Conservation (phyloP, 2,113 vertebrate species). For the Marmota flaviventris region DNA sequence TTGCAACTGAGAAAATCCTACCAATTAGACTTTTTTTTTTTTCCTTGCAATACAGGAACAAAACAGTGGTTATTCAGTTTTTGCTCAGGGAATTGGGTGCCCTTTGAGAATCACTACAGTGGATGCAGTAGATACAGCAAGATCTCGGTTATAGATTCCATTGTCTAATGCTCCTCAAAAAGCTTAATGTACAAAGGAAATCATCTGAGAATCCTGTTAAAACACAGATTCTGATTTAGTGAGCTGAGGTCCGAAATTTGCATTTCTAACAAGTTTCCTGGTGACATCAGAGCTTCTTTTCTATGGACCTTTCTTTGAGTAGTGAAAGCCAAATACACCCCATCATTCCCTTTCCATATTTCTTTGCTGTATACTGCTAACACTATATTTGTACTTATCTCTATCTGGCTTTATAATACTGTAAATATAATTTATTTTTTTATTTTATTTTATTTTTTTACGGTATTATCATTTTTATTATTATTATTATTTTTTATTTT, state of each 20-base stretch:
- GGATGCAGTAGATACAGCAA: neutral
- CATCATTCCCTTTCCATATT: neutral
- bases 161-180: neutral
- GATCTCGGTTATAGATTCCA: neutral
- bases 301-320: neutral
- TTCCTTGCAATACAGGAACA: neutral
- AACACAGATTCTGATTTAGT: neutral
- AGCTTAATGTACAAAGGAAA: conserved; percentile 12
- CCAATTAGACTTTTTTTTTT: neutral
- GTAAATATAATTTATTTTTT: neutral
- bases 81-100: neutral
- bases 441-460: too few species aligned
- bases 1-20: conserved; percentile 37
- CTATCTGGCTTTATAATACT: conserved; percentile 40
- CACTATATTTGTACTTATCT: neutral
- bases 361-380: neutral
- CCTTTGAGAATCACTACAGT: neutral
- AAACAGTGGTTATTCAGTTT: conserved; percentile 27
- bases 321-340: neutral
- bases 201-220: neutral
- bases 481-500: too few species aligned
- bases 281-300: neutral
- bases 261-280: conserved; percentile 5
- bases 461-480: too few species aligned
- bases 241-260: neutral